Base-by-base conservation (phyloP, 2,888 invertebrate species). In the Macrophya annulata region DNA sequence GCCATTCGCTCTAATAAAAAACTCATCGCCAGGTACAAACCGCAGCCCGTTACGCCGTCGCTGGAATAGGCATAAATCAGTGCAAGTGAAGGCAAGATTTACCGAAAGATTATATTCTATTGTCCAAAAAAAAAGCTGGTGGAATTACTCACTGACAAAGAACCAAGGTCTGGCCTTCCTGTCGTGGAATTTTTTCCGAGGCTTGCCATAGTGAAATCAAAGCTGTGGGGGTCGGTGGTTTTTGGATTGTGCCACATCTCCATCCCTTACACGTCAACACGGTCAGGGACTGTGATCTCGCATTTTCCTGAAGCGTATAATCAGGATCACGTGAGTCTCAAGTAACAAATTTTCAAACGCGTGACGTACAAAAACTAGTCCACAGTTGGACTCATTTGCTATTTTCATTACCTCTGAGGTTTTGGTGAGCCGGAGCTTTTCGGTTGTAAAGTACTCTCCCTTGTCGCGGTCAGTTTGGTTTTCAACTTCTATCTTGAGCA, bases 101-200 rank as follows among this genome's bases (percentile, higher is more conserved):
- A 31, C 31, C 31, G 31, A 31, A 31, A 3, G 3, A 3, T 1
- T 31, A 31, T 31, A 3, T 31, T 31, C 31, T 31, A 3, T 31
- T 31, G 3, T 31, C 31, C 31, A 31, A 3, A 31, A 31, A 31
- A 31, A 15, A 4, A 71, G 37, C 10, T 10, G 12, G 10, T 71
- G 10, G 37, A 0, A 71, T 55, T 59, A 90, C 92, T 92, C 91
- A 94, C 94, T 93, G 93, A 93, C 94, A 94, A 25, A 93, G 91
- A 8, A 93, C 90, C 6, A 94, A 88, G 4, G 93, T 90, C 1
- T 91, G 92, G 48, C 90, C 89, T 2, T 92, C 90, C 48, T 91
- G 88, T 86, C 92, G 91, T 1, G 37, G 89, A 6, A 93, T 15
- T 15, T 31, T 65, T 65, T 31, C 65, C 65, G 65, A 31, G 65